Evolutionary conservation across 2,797 vertebrate species (phyloP).

Genomic region (Cossypha caffra): DNA sequence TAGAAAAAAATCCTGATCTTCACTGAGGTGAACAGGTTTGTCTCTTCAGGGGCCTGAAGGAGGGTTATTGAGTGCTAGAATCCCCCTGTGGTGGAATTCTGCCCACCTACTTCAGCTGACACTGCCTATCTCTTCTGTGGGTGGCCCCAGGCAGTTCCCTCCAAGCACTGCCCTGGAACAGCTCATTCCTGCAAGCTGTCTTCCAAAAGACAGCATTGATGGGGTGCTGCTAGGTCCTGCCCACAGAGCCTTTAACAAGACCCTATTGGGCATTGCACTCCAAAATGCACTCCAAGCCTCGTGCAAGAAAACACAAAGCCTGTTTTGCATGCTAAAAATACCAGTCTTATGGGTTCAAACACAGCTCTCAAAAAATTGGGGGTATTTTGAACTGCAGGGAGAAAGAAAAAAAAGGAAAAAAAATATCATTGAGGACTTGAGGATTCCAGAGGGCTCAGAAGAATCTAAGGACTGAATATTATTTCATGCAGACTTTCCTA

Average conservation of each 20-base stretch:
- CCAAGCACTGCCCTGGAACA: neutral
- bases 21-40: neutral
- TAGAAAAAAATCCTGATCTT: neutral
- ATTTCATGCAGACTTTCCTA: neutral
- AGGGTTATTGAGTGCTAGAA: neutral
- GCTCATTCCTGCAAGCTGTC: neutral
- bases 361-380: neutral
- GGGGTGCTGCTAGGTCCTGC: neutral
- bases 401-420: accelerated
- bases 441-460: neutral
- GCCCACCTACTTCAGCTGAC: neutral
- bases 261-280: accelerated
- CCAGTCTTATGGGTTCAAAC: neutral
- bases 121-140: neutral
- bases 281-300: neutral
- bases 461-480: neutral
- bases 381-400: neutral
- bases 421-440: neutral
- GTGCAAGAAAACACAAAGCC: neutral
- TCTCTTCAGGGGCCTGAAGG: neutral
- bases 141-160: neutral
- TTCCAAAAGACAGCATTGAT: neutral
- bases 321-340: neutral
- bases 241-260: neutral
- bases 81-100: neutral